A percentile compares a stretch with the other conserved stretches of the same genome.
phyloP scores from a whole-genome alignment of 2,888 invertebrate genomes.

The Phania funesta region DNA sequence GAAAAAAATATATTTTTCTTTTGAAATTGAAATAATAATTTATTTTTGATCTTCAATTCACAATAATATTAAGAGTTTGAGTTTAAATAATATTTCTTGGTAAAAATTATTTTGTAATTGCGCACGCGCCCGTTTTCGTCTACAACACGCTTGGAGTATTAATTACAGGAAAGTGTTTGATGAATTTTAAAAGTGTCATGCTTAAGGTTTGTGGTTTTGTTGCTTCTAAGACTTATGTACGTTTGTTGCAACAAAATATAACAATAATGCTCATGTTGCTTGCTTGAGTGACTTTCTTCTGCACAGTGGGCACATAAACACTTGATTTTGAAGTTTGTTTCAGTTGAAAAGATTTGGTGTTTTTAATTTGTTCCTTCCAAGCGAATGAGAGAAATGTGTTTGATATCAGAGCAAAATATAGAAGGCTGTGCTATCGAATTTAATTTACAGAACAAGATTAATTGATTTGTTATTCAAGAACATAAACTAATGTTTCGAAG shows the following conservation, averaged over 20 bases:
- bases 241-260: constrained; percentile 57
- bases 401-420: too few species aligned
- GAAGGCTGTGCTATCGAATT: too few species aligned
- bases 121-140: constrained; percentile 51
- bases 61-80: background rate
- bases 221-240: constrained; percentile 47
- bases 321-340: background rate
- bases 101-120: constrained; percentile 33
- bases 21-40: background rate
- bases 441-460: too few species aligned
- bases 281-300: constrained; percentile 55
- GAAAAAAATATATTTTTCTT: background rate
- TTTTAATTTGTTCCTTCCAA: too few species aligned
- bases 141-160: constrained; percentile 64
- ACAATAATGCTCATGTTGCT: constrained; percentile 46
- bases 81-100: constrained; percentile 8
- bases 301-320: background rate
- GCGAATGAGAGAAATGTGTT: background rate
- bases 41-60: too few species aligned
- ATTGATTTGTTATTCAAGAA: too few species aligned
- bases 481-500: too few species aligned
- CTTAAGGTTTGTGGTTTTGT: constrained; percentile 63
- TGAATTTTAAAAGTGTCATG: constrained; percentile 58
- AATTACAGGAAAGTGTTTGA: constrained; percentile 64
- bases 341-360: background rate